Base-by-base conservation (phyloP, 2,113 vertebrate species). In the Bombycilla garrulus region DNA sequence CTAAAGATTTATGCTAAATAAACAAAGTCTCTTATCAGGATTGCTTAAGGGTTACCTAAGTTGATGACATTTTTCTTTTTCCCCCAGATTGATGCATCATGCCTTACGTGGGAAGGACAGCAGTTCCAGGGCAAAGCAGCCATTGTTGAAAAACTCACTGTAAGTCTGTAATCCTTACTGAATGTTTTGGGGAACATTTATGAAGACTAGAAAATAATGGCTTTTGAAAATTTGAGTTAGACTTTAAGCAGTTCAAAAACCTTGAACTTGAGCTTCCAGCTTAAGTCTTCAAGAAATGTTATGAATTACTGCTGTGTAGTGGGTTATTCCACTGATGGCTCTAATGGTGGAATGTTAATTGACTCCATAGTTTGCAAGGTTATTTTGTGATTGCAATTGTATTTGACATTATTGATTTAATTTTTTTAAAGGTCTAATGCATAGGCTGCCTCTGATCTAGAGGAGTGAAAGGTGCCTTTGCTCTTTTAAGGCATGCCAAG, bases 51-150 rank as follows among this genome's bases (percentile, higher is more conserved):
- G 10, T 61, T 79, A 28, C n/a, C 11, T 51, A 24, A 81, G 45
- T 29, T 86, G 38, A 48, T 86, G 35, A 81, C 8, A 72, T 77
- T 60, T 17, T 88, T 69, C 72, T 70, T 44, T 64, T 12, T 33
- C 73, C 96, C 96, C 79, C 97, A 99, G 99, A 99, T 99, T 76
- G 99, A 99, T 81, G 96, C 98, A 12, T 99, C 99, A 98, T 99
- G 99, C 98, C 99, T 99, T 98, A 99, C 99, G 15, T 99, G 99
- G 99, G 99, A 99, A 98, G 99, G 99, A 97, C 98, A 99, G 95
- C 99, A 99, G 96, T 99, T 98, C 98, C 99, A 99, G 96, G 99
- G 99, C 94, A 99, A 99, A 99, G 98, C 98, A 97, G 98, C 99
- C 80, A 99, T 99, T 96, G 98, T 99, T 94, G 98, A 99, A 95